phyloP scores from a whole-genome alignment of 2,888 invertebrate genomes.

The Eupithecia tripunctaria region DNA sequence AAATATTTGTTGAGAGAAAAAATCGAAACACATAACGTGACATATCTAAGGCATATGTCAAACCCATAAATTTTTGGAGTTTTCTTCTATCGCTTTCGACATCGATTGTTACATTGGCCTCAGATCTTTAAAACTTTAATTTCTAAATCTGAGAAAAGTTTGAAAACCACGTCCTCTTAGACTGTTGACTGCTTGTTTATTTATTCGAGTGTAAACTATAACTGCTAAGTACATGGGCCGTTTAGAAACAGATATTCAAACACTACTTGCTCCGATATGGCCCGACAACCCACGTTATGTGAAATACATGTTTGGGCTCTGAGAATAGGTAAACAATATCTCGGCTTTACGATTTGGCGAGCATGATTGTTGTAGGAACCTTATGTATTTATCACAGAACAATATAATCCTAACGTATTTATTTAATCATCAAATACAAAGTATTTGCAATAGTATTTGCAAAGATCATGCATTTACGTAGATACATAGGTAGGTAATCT shows the following conservation, averaged over 20 bases:
- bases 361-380: slow-evolving; percentile 2
- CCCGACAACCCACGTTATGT: slow-evolving; percentile 32
- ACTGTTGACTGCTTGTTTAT: not conserved
- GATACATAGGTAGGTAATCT: not conserved
- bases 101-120: too few species aligned
- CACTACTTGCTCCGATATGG: slow-evolving; percentile 42
- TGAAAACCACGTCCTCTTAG: not conserved
- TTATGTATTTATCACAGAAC: too few species aligned
- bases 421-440: not conserved
- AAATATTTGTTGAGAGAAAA: too few species aligned
- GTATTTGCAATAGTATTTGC: not conserved
- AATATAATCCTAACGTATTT: too few species aligned
- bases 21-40: too few species aligned
- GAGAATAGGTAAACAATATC: slow-evolving; percentile 14
- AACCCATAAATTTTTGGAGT: too few species aligned
- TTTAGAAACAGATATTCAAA: slow-evolving; percentile 50
- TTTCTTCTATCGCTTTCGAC: too few species aligned
- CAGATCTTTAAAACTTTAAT: not conserved
- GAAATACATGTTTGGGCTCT: slow-evolving; percentile 22
- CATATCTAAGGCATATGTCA: too few species aligned
- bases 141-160: not conserved
- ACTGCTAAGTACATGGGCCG: slow-evolving; percentile 45
- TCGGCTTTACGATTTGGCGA: not conserved
- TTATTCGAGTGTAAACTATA: not conserved
- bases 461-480: not conserved